Percentiles rank a stretch among this genome's conserved stretches.
Evolutionary conservation across 2,888 invertebrate genomes (phyloP).

Genomic region (Julus scandinavius): DNA sequence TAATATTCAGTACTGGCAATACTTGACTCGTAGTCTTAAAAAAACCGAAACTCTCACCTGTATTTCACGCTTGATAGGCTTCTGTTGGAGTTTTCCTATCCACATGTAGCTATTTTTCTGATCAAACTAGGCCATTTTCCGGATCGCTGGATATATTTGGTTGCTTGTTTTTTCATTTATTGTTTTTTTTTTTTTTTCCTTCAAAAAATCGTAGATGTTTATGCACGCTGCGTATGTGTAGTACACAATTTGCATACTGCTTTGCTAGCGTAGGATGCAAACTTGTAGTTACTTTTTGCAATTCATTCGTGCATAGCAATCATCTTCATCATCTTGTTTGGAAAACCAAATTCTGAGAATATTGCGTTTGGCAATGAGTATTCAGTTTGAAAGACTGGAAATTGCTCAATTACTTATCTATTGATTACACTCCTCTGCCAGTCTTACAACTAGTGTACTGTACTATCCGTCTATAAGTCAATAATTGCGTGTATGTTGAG

Average conservation of each 20-base stretch:
- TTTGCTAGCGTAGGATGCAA: background rate
- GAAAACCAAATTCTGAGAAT: background rate
- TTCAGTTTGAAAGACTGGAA: background rate
- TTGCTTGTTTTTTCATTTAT: too few species aligned
- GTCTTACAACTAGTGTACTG: too few species aligned
- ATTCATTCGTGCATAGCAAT: background rate
- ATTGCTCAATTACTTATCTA: background rate
- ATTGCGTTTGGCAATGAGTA: too few species aligned
- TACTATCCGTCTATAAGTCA: background rate
- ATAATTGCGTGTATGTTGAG: background rate
- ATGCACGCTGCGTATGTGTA: background rate
- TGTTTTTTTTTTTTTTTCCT: background rate
- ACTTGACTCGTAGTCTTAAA: background rate
- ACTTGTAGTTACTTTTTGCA: background rate
- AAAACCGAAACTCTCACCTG: background rate
- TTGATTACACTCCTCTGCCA: background rate
- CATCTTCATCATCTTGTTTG: background rate
- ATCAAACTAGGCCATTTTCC: slow-evolving; percentile 22
- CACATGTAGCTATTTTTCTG: background rate
- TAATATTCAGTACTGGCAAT: too few species aligned
- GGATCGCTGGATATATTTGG: background rate
- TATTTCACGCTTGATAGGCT: background rate
- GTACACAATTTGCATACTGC: background rate
- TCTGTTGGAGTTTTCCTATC: background rate
- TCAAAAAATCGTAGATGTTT: background rate